Conservation (phyloP, 2,797 vertebrate genomes). For the Gymnoscopelus braueri region DNA sequence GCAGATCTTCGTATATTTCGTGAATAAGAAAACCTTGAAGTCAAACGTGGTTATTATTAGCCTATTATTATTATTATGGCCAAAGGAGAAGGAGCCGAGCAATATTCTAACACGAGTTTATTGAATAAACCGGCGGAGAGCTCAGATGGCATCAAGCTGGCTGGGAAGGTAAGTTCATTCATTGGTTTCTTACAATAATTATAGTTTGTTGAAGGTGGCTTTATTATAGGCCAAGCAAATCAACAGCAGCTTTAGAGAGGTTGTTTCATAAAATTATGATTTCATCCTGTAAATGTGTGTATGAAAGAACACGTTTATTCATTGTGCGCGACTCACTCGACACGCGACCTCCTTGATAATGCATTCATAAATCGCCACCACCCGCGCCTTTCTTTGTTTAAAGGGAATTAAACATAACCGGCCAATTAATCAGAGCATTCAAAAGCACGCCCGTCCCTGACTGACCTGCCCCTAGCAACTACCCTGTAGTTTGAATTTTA, state of each 20-base stretch:
- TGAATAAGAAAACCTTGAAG: background rate
- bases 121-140: conserved; percentile 66
- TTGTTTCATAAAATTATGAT: background rate
- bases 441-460: too few relatives aligned
- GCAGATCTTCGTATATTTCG: background rate
- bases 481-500: too few relatives aligned
- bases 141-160: conserved; percentile 53
- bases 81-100: conserved; percentile 81
- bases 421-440: too few relatives aligned
- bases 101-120: conserved; percentile 78
- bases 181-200: background rate
- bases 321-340: background rate
- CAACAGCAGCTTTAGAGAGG: too few relatives aligned
- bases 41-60: too few relatives aligned
- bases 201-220: background rate
- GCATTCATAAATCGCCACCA: too few relatives aligned
- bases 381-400: too few relatives aligned
- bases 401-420: too few relatives aligned
- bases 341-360: background rate
- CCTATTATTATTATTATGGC: conserved; percentile 69
- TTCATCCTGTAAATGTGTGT: too few relatives aligned
- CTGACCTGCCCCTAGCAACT: too few relatives aligned
- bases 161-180: conserved; percentile 66
- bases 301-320: conserved; percentile 15
- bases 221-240: background rate